Conservation (phyloP, 2,888 invertebrate genomes). For the Pterostichus madidus region DNA sequence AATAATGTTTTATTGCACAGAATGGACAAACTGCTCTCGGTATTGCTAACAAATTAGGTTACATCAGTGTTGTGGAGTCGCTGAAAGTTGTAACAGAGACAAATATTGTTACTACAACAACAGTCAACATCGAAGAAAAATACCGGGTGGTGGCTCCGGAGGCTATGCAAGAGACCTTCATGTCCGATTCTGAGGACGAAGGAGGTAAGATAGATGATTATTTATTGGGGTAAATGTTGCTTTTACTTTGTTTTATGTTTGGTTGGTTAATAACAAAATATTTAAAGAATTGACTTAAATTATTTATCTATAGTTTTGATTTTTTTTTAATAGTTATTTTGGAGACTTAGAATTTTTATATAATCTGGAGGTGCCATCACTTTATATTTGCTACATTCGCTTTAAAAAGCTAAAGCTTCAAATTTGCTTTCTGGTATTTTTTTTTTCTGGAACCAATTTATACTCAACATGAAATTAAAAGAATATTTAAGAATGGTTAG, state of each 20-base stretch:
- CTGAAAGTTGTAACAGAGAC: constrained; percentile 93
- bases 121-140: constrained; percentile 89
- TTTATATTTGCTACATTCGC: constrained; percentile 15
- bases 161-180: constrained; percentile 98
- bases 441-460: neutral
- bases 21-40: constrained; percentile 97
- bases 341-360: neutral
- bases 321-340: constrained; percentile 51
- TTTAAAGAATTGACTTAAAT: constrained; percentile 5
- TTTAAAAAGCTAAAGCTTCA: constrained; percentile 33
- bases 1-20: constrained; percentile 78
- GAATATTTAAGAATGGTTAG: constrained; percentile 24
- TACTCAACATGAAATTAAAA: neutral
- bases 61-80: constrained; percentile 98
- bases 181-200: constrained; percentile 99
- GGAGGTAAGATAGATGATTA: constrained; percentile 84
- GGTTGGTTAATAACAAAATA: constrained; percentile 20
- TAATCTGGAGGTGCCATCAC: constrained; percentile 16
- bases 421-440: constrained; percentile 39
- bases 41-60: constrained; percentile 97
- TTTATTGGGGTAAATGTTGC: constrained; percentile 38
- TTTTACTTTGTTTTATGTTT: constrained; percentile 64
- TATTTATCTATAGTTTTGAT: constrained; percentile 30
- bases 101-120: constrained; percentile 82
- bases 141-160: constrained; percentile 98